Evolutionary conservation across 2,113 vertebrate genomes (phyloP), one percentile per base, ranked within the genome.

Genomic region (Cyanoderma ruficeps): DNA sequence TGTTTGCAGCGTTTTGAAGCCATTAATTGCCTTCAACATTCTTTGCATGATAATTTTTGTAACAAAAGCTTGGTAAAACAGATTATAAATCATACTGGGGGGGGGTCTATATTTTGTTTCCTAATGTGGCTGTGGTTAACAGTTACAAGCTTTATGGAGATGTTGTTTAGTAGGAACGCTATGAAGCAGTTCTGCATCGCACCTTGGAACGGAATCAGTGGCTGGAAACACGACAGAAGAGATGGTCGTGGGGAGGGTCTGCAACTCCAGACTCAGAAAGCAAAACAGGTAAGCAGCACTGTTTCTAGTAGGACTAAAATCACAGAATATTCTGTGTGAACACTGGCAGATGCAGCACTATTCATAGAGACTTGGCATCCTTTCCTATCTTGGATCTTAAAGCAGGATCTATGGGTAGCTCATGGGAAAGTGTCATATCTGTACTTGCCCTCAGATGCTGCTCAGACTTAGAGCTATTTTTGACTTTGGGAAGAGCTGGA

Each of bases 181-280:
- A 98, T 2, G 98, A 98, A 88, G 98, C 99, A 11, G 98, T 98
- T 92, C 93, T 99, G 96, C 98, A 98, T 49, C 98, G 98, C 23
- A 99, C 99, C 7, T 50, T 98, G 95, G 99, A 99, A 79, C 98
- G 98, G 15, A 99, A 92, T 89, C 98, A 98, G 93, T 96, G 98
- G 9, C 37, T 98, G 84, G 99, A 99, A 85, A 98, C 98, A 15
- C 98, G 97, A 21, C 98, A 99, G 94, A 99, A 99, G 93, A 98
- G 99, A 31, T 99, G 99, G 99, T 99, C 99, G 0, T 99, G 99
- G 99, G 98, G 99, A 37, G 97, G 97, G 9, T 98, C 98, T 42
- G 81, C 97, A 16, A 90, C 98, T n/a, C 50, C 97, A 35, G 98
- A 99, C 74, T 96, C 98, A 7, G 98, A 98, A 39, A 97, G 94